Conservation (phyloP, 2,113 vertebrate species). For the Nibea albiflora region DNA sequence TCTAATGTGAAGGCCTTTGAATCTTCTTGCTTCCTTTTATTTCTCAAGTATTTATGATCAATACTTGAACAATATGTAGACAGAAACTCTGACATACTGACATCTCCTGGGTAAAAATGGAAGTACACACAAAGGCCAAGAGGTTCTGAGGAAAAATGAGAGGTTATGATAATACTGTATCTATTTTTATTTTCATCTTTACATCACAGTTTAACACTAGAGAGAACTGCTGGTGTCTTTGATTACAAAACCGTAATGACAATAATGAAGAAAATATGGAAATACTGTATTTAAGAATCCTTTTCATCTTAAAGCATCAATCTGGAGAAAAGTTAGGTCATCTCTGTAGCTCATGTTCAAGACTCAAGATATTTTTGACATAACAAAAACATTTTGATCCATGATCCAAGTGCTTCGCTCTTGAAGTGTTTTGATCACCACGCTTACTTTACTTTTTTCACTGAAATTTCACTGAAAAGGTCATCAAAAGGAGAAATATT, state of each 20-base stretch:
- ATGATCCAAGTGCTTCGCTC: too few relatives aligned
- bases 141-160: background rate
- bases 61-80: background rate
- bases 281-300: too few relatives aligned
- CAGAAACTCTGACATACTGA: slow-evolving; percentile 32
- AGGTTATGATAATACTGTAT: too few relatives aligned
- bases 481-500: background rate
- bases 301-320: background rate
- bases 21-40: background rate
- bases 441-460: background rate
- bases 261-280: background rate
- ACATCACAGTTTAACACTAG: background rate
- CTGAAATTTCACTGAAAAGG: background rate
- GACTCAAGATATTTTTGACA: background rate
- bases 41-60: slow-evolving; percentile 2
- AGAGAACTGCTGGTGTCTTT: background rate
- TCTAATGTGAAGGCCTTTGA: background rate
- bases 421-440: background rate
- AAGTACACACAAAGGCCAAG: slow-evolving; percentile 28
- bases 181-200: too few relatives aligned
- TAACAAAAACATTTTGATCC: background rate
- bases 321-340: too few relatives aligned
- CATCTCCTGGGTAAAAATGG: slow-evolving; percentile 58
- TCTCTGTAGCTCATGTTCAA: background rate
- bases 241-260: too few relatives aligned